phyloP scores from a whole-genome alignment of 2,113 vertebrate species.

The Varanus komodoensis region DNA sequence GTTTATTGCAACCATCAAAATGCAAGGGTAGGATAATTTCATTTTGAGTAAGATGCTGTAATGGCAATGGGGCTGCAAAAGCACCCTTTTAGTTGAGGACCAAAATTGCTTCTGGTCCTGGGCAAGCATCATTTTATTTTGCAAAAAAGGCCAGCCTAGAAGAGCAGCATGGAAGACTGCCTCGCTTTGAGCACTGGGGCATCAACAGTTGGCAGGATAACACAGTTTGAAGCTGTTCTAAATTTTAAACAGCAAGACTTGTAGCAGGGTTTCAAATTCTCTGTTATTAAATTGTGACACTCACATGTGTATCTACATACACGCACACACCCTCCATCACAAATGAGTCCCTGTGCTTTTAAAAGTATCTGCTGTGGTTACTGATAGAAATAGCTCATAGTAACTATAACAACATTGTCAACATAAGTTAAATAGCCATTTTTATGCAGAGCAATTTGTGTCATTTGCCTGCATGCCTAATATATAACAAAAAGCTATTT shows the following conservation, averaged over 20 bases:
- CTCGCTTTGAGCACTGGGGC: too few relatives aligned
- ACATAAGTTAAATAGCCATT: not conserved
- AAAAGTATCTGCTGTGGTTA: not conserved
- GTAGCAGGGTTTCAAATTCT: too few relatives aligned
- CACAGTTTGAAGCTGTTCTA: not conserved
- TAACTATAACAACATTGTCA: not conserved
- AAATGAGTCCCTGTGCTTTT: not conserved
- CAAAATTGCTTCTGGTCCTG: too few relatives aligned
- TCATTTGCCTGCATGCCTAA: not conserved
- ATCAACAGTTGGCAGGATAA: not conserved
- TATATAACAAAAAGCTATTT: not conserved
- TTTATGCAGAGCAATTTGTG: not conserved
- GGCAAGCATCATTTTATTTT: not conserved
- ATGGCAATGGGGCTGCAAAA: not conserved
- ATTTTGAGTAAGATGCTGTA: not conserved
- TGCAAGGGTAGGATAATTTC: too few relatives aligned
- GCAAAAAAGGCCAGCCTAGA: not conserved
- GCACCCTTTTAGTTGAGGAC: not conserved
- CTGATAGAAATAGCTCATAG: not conserved
- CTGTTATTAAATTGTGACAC: too few relatives aligned
- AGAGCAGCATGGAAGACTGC: not conserved
- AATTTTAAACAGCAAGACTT: too few relatives aligned
- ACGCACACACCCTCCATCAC: not conserved
- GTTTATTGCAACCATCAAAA: not conserved
- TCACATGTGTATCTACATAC: too few relatives aligned